phyloP scores from a whole-genome alignment of 2,113 vertebrate species.

The Talpa occidentalis region DNA sequence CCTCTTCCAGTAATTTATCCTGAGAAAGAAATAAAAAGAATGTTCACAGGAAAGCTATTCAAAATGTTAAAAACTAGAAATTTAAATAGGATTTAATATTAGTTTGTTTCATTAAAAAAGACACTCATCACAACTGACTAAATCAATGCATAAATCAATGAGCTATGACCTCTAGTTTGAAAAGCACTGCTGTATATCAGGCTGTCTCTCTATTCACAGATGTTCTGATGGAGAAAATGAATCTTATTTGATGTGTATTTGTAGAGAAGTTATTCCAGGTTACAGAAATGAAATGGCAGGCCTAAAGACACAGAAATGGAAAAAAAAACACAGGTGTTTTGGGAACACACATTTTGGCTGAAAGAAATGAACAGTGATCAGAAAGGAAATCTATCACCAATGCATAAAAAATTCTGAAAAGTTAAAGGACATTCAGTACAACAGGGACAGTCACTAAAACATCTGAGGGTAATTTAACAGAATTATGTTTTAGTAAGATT shows the following conservation, averaged over 20 bases:
- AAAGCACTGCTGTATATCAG: neutral
- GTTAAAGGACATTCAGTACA: constrained; percentile 6
- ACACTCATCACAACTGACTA: neutral
- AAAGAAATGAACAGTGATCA: neutral
- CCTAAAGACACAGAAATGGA: neutral
- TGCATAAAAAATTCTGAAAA: neutral
- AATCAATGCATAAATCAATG: neutral
- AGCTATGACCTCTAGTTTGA: neutral
- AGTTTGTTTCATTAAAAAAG: neutral
- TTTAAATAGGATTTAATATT: constrained; percentile 29
- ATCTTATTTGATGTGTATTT: neutral
- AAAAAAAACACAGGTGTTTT: neutral
- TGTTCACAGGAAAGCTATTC: neutral
- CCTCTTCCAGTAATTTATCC: neutral
- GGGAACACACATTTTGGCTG: neutral
- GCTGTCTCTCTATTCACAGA: neutral
- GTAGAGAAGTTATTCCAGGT: neutral
- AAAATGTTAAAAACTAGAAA: constrained; percentile 25
- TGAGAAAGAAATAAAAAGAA: constrained; percentile 38
- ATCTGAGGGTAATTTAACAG: neutral
- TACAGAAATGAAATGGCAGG: neutral
- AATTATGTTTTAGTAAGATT: constrained; percentile 12
- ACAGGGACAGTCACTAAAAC: neutral
- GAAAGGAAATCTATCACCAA: neutral
- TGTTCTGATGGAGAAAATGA: neutral